Evolutionary conservation across 2,888 invertebrate species (phyloP).

Genomic region (Dioctria rufipes): DNA sequence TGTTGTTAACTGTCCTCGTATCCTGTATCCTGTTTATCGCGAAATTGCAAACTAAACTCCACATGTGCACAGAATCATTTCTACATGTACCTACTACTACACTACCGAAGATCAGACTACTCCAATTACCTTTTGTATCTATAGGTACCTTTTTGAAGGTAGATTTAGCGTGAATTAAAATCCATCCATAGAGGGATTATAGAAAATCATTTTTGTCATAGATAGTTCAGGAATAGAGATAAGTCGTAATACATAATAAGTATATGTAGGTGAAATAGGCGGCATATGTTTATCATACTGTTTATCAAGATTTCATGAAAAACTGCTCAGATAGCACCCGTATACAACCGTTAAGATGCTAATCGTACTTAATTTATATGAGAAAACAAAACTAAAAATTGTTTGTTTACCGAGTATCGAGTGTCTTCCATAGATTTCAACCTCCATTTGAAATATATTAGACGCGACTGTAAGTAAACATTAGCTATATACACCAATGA

Average conservation of each 20-base stretch:
- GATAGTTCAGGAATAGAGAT: not conserved
- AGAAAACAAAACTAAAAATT: not conserved
- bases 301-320: not conserved
- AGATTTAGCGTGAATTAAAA: conserved; percentile 2
- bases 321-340: no score
- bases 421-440: conserved; percentile 49
- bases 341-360: not conserved
- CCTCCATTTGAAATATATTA: conserved; percentile 57
- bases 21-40: conserved; percentile 12
- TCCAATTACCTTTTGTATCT: conserved; percentile 12
- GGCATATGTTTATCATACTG: not conserved
- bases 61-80: no score
- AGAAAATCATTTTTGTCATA: not conserved
- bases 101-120: not conserved
- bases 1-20: conserved; percentile 9
- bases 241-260: not conserved
- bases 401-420: not conserved
- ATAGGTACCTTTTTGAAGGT: not conserved
- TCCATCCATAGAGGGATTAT: conserved; percentile 42
- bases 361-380: not conserved
- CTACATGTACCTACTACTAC: no score
- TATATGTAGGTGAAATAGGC: conserved; percentile 3
- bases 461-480: conserved; percentile 55
- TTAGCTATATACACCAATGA: not conserved
- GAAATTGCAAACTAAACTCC: not conserved